These are phyloP conservation scores for Tethea ocularis DNA, from an alignment of 2,888 invertebrate genomes.

Conservation along the genomic window DNA sequence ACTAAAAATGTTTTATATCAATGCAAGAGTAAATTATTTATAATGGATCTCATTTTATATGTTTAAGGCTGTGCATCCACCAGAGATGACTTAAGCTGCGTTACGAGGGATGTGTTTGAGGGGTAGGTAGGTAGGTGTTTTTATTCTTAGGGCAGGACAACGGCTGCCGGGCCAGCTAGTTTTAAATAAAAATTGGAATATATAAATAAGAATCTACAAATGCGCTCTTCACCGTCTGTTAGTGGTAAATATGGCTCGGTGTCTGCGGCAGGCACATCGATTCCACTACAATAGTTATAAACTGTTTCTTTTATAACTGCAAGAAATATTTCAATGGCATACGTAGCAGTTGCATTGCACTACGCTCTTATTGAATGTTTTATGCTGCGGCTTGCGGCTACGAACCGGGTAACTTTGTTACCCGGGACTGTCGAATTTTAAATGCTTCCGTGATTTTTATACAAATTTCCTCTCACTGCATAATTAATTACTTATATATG, in stretches of 20 bases:
- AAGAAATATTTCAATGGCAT: conserved; percentile 36
- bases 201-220: not conserved
- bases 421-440: conserved; percentile 5
- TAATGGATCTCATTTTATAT: too few species aligned
- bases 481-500: too few species aligned
- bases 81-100: too few species aligned
- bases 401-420: conserved; percentile 22
- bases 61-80: too few species aligned
- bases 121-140: too few species aligned
- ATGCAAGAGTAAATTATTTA: too few species aligned
- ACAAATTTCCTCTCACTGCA: not conserved
- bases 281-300: conserved; percentile 49
- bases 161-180: too few species aligned
- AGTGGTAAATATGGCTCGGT: conserved; percentile 27
- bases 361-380: conserved; percentile 44
- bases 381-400: conserved; percentile 30
- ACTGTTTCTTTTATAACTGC: conserved; percentile 45
- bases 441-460: not conserved
- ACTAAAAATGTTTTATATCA: too few species aligned
- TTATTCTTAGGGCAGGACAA: too few species aligned
- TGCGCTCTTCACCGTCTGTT: not conserved
- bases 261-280: conserved; percentile 47
- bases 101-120: too few species aligned
- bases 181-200: not conserved
- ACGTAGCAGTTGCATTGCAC: conserved; percentile 23